Conservation (phyloP, 2,113 vertebrate genomes). For the Anser cygnoides region DNA sequence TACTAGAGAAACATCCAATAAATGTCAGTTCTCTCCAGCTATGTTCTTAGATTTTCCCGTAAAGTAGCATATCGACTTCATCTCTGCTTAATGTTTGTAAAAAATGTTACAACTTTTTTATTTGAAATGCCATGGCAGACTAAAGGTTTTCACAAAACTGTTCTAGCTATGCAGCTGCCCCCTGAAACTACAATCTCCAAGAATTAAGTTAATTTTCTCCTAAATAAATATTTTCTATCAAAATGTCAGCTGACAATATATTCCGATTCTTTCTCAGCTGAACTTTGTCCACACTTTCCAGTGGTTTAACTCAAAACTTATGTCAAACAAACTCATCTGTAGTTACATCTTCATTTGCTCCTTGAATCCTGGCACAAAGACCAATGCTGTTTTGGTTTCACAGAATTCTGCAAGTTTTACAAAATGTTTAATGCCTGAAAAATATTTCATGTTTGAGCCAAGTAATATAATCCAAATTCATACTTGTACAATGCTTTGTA, state of each 20-base stretch:
- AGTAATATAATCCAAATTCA: not conserved
- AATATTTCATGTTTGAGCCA: not conserved
- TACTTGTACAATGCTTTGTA: not conserved
- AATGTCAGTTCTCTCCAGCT: not conserved
- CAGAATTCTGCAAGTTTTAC: not conserved
- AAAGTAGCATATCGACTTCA: not conserved
- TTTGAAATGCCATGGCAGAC: not conserved
- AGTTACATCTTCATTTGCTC: not conserved
- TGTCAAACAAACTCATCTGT: not conserved
- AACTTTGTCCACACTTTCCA: not conserved
- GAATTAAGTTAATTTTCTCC: not conserved
- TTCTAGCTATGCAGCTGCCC: not conserved
- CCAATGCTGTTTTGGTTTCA: not conserved
- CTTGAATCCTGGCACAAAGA: not conserved
- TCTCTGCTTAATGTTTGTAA: not conserved
- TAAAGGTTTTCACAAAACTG: not conserved
- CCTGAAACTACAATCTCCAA: not conserved
- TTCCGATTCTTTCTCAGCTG: not conserved
- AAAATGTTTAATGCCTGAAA: not conserved
- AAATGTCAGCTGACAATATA: not conserved
- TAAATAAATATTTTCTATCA: not conserved
- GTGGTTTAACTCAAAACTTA: not conserved
- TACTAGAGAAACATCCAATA: not conserved
- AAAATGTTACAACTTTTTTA: not conserved
- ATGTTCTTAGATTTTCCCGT: not conserved